Conservation (phyloP, 2,113 vertebrate genomes). For the Toxotes chatareus region DNA sequence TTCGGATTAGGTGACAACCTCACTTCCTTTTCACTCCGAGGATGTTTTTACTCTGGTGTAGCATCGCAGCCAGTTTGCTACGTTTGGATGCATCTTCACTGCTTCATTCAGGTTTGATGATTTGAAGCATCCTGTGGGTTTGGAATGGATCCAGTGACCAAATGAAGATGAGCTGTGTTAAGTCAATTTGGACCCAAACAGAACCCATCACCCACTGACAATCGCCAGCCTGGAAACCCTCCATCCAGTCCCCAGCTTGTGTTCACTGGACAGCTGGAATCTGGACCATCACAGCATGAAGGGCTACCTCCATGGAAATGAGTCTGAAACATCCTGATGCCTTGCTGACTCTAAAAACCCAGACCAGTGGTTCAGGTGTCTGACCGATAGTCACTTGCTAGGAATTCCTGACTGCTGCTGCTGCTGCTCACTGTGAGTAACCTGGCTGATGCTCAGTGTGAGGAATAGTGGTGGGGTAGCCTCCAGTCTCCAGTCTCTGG, state of each 20-base stretch:
- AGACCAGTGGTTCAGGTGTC: background rate
- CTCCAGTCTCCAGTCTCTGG: background rate
- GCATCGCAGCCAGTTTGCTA: background rate
- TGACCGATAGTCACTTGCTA: background rate
- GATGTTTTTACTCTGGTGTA: background rate
- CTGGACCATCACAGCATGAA: conserved; percentile 23
- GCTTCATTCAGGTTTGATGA: background rate
- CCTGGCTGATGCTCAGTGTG: background rate
- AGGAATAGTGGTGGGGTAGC: too few relatives aligned
- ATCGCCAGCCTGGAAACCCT: background rate
- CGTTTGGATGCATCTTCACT: background rate
- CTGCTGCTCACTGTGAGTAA: conserved; percentile 9
- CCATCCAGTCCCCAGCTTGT: conserved; percentile 1
- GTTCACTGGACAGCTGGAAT: background rate
- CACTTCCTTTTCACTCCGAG: background rate
- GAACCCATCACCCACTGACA: background rate
- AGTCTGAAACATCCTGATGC: background rate
- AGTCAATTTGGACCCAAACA: background rate
- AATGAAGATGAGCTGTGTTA: background rate
- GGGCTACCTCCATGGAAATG: conserved; percentile 26
- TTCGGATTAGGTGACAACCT: conserved; percentile 1
- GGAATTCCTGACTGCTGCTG: background rate
- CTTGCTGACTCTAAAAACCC: conserved; percentile 8
- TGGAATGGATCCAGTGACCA: background rate
- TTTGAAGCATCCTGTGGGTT: background rate